A percentile compares a stretch with the other conserved stretches of the same genome.
Conservation (phyloP, 2,797 vertebrate genomes). For the Sebastes taczanowskii region DNA sequence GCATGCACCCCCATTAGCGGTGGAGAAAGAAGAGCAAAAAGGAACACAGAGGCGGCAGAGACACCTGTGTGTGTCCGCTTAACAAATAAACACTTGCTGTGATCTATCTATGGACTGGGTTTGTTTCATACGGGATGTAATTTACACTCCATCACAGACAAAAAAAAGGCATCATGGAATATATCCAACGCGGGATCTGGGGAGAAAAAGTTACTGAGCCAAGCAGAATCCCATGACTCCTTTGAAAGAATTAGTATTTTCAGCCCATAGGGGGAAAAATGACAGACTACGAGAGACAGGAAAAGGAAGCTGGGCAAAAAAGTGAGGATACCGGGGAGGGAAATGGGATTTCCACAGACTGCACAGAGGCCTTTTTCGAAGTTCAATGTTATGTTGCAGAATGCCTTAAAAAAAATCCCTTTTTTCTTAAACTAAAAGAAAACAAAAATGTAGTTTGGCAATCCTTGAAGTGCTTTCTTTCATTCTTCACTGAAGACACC, state of each 20-base stretch:
- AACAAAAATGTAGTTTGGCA: conserved; percentile 69
- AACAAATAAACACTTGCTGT: conserved; percentile 53
- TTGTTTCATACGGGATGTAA: conserved; percentile 55
- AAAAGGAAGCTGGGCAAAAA: conserved; percentile 39
- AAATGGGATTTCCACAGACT: conserved; percentile 56
- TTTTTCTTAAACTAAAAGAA: conserved; percentile 64
- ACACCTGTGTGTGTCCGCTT: conserved; percentile 71
- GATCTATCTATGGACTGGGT: conserved; percentile 39
- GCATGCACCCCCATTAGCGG: conserved; percentile 69
- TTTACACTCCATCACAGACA: conserved; percentile 57
- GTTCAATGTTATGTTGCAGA: conserved; percentile 67
- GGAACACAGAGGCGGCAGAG: conserved; percentile 45
- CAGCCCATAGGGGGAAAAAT: conserved; percentile 48
- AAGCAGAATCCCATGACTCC: conserved; percentile 75
- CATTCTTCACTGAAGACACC: conserved; percentile 16
- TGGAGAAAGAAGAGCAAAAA: conserved; percentile 52
- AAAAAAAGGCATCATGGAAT: conserved; percentile 63
- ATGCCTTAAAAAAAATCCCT: conserved; percentile 79
- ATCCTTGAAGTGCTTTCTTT: conserved; percentile 68
- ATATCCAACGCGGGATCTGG: conserved; percentile 58
- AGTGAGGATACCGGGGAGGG: conserved; percentile 25
- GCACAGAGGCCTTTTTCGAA: conserved; percentile 47
- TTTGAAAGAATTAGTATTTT: conserved; percentile 79
- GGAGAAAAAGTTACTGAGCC: conserved; percentile 71
- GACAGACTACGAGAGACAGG: conserved; percentile 42